Evolutionary conservation across 2,113 vertebrate genomes (phyloP).

Genomic region (Pangasianodon gigas): DNA sequence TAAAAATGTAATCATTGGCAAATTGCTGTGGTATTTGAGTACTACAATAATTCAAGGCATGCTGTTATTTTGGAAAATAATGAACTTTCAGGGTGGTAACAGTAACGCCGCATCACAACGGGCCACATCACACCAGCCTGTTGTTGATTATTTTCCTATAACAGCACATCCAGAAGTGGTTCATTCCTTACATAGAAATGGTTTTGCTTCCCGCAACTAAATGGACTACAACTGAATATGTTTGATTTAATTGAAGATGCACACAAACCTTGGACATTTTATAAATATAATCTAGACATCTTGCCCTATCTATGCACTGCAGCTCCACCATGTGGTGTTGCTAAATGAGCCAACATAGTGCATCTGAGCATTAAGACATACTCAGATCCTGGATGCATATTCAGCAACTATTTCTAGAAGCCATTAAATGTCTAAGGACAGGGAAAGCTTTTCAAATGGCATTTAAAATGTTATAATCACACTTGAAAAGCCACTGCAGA

Average conservation of each 20-base stretch:
- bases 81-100: neutral
- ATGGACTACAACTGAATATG: neutral
- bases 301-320: neutral
- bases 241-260: neutral
- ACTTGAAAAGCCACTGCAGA: neutral
- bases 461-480: neutral
- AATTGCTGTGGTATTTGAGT: neutral
- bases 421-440: neutral
- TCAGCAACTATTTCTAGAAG: neutral
- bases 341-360: neutral
- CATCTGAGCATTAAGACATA: neutral
- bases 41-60: neutral
- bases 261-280: neutral
- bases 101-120: neutral
- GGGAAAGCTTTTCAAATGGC: neutral
- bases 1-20: neutral
- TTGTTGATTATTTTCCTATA: neutral
- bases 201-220: neutral
- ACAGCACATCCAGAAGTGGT: neutral
- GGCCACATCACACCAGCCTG: neutral
- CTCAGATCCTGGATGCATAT: neutral
- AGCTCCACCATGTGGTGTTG: slow-evolving; percentile 36
- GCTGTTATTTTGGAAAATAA: neutral
- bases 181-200: neutral
- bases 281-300: neutral